phyloP scores from a whole-genome alignment of 2,888 invertebrate genomes.

The Drosophila phalerata region DNA sequence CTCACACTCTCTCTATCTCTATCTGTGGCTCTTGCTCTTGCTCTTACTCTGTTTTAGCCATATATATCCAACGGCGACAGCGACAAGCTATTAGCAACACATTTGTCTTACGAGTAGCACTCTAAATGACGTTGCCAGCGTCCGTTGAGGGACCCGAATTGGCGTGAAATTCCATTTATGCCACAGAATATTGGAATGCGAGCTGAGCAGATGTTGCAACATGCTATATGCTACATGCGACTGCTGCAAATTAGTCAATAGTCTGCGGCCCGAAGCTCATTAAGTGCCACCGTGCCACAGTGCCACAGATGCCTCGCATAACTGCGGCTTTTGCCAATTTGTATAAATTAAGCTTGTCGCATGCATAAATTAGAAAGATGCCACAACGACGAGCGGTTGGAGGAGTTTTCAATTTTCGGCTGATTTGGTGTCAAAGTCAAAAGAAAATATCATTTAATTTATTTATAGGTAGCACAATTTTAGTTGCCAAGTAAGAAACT shows the following conservation, averaged over 20 bases:
- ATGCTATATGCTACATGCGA: conserved; percentile 63
- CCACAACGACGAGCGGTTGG: background rate
- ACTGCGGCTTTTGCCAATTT: conserved; percentile 62
- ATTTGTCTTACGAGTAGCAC: conserved; percentile 66
- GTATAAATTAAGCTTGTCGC: conserved; percentile 66
- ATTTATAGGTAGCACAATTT: conserved; percentile 68
- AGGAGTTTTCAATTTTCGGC: conserved; percentile 47
- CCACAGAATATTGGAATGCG: conserved; percentile 62
- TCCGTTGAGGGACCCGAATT: conserved; percentile 24
- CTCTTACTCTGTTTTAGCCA: conserved; percentile 6
- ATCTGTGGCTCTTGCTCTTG: background rate
- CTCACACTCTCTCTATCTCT: background rate
- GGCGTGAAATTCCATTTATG: conserved; percentile 70
- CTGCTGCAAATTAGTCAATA: conserved; percentile 76
- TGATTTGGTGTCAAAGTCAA: conserved; percentile 54
- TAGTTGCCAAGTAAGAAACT: conserved; percentile 57
- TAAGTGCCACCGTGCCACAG: conserved; percentile 35
- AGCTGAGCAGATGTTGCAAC: conserved; percentile 31
- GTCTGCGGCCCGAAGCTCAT: conserved; percentile 66
- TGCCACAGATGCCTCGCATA: conserved; percentile 9
- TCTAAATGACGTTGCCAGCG: conserved; percentile 51
- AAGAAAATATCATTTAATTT: conserved; percentile 72
- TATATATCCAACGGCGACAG: conserved; percentile 50
- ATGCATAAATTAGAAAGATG: conserved; percentile 56
- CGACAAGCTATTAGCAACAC: conserved; percentile 81